A percentile compares a stretch with the other conserved stretches of the same genome.
Evolutionary conservation across 1,140 invertebrate genomes (phyloP).

Genomic region (Pseudomyrmex dendroicus): DNA sequence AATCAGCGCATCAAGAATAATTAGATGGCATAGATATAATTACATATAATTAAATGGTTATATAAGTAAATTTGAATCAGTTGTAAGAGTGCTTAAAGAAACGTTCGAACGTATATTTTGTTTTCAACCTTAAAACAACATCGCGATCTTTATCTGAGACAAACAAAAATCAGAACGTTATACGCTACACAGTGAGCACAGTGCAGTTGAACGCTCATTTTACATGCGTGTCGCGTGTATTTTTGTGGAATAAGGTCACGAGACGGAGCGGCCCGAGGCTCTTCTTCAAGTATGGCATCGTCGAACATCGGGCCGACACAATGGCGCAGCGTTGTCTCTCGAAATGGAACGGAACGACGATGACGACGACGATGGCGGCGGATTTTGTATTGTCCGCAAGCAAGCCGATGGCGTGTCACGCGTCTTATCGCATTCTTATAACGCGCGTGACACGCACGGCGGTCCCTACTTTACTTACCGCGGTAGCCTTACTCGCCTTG

Average conservation of each 20-base stretch:
- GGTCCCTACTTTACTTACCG: conserved; percentile 51
- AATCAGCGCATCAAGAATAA: not conserved
- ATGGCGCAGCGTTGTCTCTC: conserved; percentile 70
- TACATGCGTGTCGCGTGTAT: conserved; percentile 79
- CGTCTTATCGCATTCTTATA: conserved; percentile 83
- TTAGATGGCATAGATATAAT: not conserved
- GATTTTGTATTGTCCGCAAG: conserved; percentile 68
- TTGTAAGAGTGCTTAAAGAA: too few species aligned
- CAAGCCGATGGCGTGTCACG: conserved; percentile 74
- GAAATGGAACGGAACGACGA: conserved; percentile 66
- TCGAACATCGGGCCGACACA: conserved; percentile 72
- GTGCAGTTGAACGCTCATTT: conserved; percentile 69
- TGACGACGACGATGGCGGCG: conserved; percentile 55
- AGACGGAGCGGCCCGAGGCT: conserved; percentile 67
- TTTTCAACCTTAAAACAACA: too few species aligned
- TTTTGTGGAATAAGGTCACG: conserved; percentile 82
- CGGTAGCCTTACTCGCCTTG: not conserved
- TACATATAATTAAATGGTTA: too few species aligned
- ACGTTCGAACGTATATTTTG: too few species aligned
- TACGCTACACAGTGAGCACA: conserved; percentile 30
- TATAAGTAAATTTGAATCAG: too few species aligned
- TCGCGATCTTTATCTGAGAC: not conserved
- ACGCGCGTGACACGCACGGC: conserved; percentile 78
- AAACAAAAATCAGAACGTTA: not conserved
- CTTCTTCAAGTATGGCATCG: conserved; percentile 73